These are phyloP conservation scores for Dolichoris vasculosae DNA, from an alignment of 1,140 invertebrate genomes.

Conservation along the genomic window DNA sequence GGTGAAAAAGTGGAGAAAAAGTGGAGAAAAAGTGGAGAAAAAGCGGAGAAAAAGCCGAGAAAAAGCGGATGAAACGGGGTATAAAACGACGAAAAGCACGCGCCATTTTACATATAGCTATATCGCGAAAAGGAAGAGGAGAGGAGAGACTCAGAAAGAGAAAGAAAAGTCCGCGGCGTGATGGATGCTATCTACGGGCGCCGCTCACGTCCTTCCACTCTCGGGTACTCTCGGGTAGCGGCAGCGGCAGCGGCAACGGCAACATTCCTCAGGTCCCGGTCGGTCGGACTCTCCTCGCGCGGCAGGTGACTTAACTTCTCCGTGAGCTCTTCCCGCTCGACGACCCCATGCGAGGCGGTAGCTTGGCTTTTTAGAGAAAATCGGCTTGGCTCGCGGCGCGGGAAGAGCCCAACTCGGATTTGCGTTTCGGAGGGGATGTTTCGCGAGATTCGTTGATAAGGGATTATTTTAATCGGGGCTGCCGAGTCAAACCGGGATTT, in stretches of 20 bases:
- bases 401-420: too few relatives aligned
- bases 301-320: conserved; percentile 42
- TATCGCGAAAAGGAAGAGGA: neutral
- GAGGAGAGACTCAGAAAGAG: neutral
- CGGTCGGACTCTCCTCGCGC: conserved; percentile 14
- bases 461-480: too few relatives aligned
- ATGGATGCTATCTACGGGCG: conserved; percentile 36
- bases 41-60: neutral
- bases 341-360: conserved; percentile 23
- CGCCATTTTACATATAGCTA: neutral
- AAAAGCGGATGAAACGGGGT: neutral
- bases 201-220: conserved; percentile 16
- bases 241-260: conserved; percentile 29
- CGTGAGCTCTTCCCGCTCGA: conserved; percentile 10
- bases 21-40: neutral
- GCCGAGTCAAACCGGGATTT: too few relatives aligned
- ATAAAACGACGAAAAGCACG: neutral
- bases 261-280: conserved; percentile 32
- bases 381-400: too few relatives aligned
- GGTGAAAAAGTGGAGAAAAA: neutral
- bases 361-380: too few relatives aligned
- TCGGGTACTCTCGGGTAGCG: conserved; percentile 5
- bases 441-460: too few relatives aligned
- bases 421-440: too few relatives aligned
- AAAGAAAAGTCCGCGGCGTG: conserved; percentile 17